These are phyloP conservation scores for Cyprinodon brontotheroides DNA, from an alignment of 2,113 vertebrate species.

Conservation along the genomic window DNA sequence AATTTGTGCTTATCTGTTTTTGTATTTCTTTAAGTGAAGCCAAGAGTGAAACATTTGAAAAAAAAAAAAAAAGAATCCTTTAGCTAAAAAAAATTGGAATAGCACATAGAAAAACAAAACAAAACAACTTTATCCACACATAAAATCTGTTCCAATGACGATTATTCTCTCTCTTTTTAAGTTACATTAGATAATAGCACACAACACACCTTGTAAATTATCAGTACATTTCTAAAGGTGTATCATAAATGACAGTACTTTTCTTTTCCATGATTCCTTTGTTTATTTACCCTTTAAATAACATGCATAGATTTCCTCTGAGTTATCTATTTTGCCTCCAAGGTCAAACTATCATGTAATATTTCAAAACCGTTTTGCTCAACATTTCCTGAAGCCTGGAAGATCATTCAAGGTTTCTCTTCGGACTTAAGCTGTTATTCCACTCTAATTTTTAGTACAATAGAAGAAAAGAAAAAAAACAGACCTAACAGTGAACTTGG, in stretches of 20 bases:
- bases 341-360: background rate
- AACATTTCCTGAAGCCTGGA: background rate
- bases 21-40: background rate
- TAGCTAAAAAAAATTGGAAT: background rate
- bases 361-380: background rate
- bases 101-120: constrained; percentile 26
- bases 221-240: background rate
- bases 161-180: background rate
- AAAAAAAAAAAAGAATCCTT: constrained; percentile 1
- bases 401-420: background rate
- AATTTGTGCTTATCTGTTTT: constrained; percentile 72
- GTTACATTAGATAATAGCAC: background rate
- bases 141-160: background rate
- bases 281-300: background rate
- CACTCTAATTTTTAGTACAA: background rate
- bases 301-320: background rate
- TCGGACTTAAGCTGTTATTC: background rate
- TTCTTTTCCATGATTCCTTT: background rate
- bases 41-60: constrained; percentile 13
- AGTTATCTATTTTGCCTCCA: background rate
- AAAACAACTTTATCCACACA: constrained; percentile 2
- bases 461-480: too few species aligned
- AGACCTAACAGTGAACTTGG: too few species aligned
- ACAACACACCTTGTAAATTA: background rate
- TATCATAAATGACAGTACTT: background rate